These are phyloP conservation scores for Idaea biselata DNA, from an alignment of 2,888 invertebrate species.

Conservation along the genomic window DNA sequence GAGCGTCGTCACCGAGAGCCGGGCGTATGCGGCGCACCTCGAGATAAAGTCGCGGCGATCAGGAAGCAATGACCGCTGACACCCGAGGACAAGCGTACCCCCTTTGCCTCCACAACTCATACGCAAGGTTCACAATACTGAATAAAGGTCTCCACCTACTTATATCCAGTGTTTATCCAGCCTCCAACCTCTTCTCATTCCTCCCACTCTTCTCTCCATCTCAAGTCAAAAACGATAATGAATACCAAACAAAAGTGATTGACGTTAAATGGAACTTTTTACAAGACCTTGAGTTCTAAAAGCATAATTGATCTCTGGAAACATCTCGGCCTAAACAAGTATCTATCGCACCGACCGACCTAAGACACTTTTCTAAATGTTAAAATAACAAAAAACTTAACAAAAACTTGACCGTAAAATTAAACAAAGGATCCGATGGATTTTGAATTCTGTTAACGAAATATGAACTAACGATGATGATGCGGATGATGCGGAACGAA, in stretches of 20 bases:
- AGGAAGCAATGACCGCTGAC: slow-evolving; percentile 72
- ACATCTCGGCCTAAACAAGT: slow-evolving; percentile 33
- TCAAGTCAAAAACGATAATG: slow-evolving; percentile 13
- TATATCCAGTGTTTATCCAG: background rate
- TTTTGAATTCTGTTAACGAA: slow-evolving; percentile 43
- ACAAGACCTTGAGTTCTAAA: slow-evolving; percentile 31
- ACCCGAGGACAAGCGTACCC: slow-evolving; percentile 42
- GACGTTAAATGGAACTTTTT: slow-evolving; percentile 2
- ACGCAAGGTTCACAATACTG: background rate
- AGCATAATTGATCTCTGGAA: slow-evolving; percentile 14
- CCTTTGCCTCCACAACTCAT: slow-evolving; percentile 11
- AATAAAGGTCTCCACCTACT: background rate
- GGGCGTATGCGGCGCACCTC: slow-evolving; percentile 25
- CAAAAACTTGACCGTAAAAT: slow-evolving; percentile 40
- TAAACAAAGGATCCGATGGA: slow-evolving; percentile 48
- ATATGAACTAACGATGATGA: slow-evolving; percentile 67
- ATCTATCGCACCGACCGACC: slow-evolving; percentile 30
- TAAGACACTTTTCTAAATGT: slow-evolving; percentile 33
- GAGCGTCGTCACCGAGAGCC: slow-evolving; percentile 9
- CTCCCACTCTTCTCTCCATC: slow-evolving; percentile 8
- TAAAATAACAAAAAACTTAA: slow-evolving; percentile 39
- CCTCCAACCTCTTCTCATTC: slow-evolving; percentile 7
- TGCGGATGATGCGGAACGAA: slow-evolving; percentile 61
- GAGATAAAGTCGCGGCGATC: slow-evolving; percentile 47
- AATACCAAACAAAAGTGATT: slow-evolving; percentile 19